phyloP scores from a whole-genome alignment of 2,113 vertebrate species.

The Telmatochromis sp. region DNA sequence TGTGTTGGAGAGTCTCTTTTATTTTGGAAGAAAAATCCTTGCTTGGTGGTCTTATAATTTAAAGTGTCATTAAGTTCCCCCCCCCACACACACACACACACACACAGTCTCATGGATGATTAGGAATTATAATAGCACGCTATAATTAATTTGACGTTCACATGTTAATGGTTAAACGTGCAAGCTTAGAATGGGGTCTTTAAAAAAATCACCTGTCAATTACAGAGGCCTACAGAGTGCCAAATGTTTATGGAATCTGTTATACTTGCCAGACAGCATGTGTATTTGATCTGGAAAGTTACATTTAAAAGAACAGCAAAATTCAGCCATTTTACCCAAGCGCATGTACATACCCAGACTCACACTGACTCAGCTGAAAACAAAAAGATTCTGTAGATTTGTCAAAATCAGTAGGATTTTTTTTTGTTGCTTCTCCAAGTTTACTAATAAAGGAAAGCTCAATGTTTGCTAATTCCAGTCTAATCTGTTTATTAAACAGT shows the following conservation, averaged over 20 bases:
- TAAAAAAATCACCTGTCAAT: not conserved
- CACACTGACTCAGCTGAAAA: not conserved
- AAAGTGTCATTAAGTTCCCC: not conserved
- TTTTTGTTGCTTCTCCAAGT: not conserved
- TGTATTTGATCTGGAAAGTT: conserved; percentile 21
- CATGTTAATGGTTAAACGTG: not conserved
- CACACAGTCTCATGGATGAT: not conserved
- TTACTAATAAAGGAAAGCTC: not conserved
- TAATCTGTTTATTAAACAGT: not conserved
- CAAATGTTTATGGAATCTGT: not conserved
- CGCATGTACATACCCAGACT: not conserved
- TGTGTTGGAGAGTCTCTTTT: not conserved
- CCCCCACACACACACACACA: too few relatives aligned
- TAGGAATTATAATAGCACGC: not conserved
- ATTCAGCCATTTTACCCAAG: not conserved
- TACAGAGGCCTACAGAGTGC: not conserved
- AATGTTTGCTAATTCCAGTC: not conserved
- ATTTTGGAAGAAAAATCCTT: not conserved
- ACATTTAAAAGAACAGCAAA: not conserved
- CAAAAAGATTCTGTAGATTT: not conserved
- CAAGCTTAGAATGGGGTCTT: not conserved
- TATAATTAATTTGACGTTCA: not conserved
- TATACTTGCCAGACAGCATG: not conserved
- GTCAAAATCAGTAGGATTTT: not conserved
- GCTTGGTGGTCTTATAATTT: not conserved